Evolutionary conservation across 1,140 invertebrate species (phyloP).

Genomic region (silkworm (Bombyx mori)): DNA sequence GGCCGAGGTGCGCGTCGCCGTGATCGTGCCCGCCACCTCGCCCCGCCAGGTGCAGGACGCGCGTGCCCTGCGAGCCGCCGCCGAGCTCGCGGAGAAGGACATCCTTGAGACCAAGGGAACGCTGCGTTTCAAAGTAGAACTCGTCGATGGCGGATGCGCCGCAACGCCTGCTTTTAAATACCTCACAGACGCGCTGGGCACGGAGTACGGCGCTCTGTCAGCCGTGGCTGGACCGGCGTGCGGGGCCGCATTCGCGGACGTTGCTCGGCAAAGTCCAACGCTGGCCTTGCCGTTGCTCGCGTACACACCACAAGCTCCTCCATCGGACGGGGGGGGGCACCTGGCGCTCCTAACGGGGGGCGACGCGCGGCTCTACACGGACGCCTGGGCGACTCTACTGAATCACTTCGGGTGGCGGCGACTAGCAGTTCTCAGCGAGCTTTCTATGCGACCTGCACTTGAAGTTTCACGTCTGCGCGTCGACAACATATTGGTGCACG

Average conservation of each 20-base stretch:
- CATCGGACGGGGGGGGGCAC: slow-evolving; percentile 12
- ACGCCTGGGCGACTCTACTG: slow-evolving; percentile 23
- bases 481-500: slow-evolving; percentile 23
- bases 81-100: slow-evolving; percentile 25
- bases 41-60: slow-evolving; percentile 24
- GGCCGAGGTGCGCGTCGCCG: slow-evolving; percentile 19
- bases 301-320: slow-evolving; percentile 38
- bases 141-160: slow-evolving; percentile 38
- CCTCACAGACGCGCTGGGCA: slow-evolving; percentile 33
- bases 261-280: slow-evolving; percentile 32
- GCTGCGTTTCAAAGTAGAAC: slow-evolving; percentile 32
- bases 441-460: slow-evolving; percentile 29
- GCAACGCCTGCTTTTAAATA: slow-evolving; percentile 36
- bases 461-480: slow-evolving; percentile 26
- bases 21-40: slow-evolving; percentile 11
- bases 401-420: slow-evolving; percentile 33
- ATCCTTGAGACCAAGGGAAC: slow-evolving; percentile 6
- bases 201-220: slow-evolving; percentile 39
- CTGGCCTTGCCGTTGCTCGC: slow-evolving; percentile 36
- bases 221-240: slow-evolving; percentile 49
- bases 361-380: slow-evolving; percentile 22
- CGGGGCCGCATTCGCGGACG: slow-evolving; percentile 42
- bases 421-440: slow-evolving; percentile 33
- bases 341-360: slow-evolving; percentile 31
- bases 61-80: slow-evolving; percentile 21